These are phyloP conservation scores for Diaperis boleti DNA, from an alignment of 2,888 invertebrate species.

Conservation along the genomic window DNA sequence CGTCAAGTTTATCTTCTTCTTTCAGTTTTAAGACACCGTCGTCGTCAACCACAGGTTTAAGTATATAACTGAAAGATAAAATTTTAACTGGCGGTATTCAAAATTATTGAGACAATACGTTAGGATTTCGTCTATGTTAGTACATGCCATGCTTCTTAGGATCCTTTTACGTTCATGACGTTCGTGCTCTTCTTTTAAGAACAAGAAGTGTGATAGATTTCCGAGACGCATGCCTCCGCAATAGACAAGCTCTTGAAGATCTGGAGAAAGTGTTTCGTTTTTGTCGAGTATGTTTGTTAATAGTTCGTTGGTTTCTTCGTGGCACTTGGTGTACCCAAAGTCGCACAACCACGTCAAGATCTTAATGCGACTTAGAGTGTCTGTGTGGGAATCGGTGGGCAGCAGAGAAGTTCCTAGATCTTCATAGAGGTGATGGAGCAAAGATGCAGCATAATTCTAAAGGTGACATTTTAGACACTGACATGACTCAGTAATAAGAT, in stretches of 20 bases:
- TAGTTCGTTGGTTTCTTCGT: slow-evolving; percentile 63
- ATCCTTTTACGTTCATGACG: slow-evolving; percentile 21
- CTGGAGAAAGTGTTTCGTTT: slow-evolving; percentile 69
- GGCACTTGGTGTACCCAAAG: slow-evolving; percentile 71
- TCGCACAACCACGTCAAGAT: slow-evolving; percentile 75
- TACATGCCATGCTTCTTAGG: slow-evolving; percentile 45
- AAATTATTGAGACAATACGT: no score
- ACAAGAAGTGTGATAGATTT: no score
- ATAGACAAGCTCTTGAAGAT: slow-evolving; percentile 78
- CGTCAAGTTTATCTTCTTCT: not conserved
- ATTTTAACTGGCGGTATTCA: not conserved
- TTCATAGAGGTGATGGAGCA: slow-evolving; percentile 27
- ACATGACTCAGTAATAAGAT: no score
- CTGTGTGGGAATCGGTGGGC: slow-evolving; percentile 63
- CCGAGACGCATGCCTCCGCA: slow-evolving; percentile 80
- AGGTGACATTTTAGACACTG: not conserved
- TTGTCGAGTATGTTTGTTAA: no score
- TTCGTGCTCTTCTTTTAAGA: slow-evolving; percentile 55
- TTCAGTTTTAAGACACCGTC: slow-evolving; percentile 5
- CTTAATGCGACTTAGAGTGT: slow-evolving; percentile 71
- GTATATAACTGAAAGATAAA: slow-evolving; percentile 14
- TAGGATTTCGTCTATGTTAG: slow-evolving; percentile 9
- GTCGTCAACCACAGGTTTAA: slow-evolving; percentile 1
- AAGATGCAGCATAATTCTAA: slow-evolving; percentile 22
- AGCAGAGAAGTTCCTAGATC: slow-evolving; percentile 25